Base-by-base conservation (phyloP, 2,888 invertebrate species). In the Coremacera marginata region DNA sequence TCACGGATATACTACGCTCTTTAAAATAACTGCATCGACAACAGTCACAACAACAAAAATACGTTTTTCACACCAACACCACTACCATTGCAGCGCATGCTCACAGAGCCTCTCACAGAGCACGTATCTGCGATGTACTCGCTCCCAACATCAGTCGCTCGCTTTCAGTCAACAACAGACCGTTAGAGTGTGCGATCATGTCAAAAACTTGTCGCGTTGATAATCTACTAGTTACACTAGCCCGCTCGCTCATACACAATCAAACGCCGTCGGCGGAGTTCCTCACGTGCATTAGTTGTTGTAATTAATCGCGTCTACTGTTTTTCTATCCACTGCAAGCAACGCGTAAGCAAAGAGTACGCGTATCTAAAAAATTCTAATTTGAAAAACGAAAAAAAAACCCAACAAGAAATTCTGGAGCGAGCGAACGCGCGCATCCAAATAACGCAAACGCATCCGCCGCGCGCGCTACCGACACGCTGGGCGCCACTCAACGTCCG, bases 101-200 rank as follows among this genome's bases (percentile, higher is more conserved):
- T 74, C 65, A 44, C 67, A 63, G 22, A 65, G 31, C 22, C 74
- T 27, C 52, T 5, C 22, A 14, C 63, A 3, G 8, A 34, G 1
- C 19, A n/a, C 3, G 22, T 22, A 27, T 19, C 25, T 27, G 60
- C 62, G 11, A 27, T 51, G 75, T 75, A 77, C 72, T 79, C 79
- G 76, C 79, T 55, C 60, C 31, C 63, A 60, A 72, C 74, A 75
- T 25, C 70, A 52, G 27, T 27, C 60, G 37, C 14, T 49, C 25
- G 37, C 14, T 62, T 81, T 86, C 84, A 86, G 85, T 86, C 86
- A 83, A 84, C 84, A 82, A 83, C 82, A 83, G 84, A 87, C 87
- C 87, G 86, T 86, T 87, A 86, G 80, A 84, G 84, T 83, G 87
- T 83, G 84, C 85, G 85, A 86, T 84, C 87, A 84, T 84, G 87